Base-by-base conservation (phyloP, 2,888 invertebrate species). In the Stenchaetothrips biformis region DNA sequence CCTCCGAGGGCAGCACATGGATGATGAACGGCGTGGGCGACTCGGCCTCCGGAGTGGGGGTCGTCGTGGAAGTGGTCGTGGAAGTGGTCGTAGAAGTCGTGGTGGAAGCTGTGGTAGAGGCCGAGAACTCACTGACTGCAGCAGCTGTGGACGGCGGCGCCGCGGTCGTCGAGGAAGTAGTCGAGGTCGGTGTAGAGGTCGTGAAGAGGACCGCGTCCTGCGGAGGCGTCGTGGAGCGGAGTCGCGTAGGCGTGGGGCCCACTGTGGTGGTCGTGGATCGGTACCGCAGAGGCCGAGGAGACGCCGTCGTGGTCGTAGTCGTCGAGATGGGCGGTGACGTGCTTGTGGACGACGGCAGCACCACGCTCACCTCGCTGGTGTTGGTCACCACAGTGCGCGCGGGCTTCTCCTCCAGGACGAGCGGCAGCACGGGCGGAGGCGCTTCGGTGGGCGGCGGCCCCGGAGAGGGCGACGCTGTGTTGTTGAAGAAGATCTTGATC, bases 351-450 rank as follows among this genome's bases (percentile, higher is more conserved):
- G 21, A 25, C 21, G 67, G 67, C 21, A 74, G 67, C 67, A 74
- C 67, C 25, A 74, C 67, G 67, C 67, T 74, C 25, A 74, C 67
- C 8, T 74, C 67, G 8, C 67, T 74, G 21, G 67, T 74, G 67
- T 74, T 74, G 9, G 21, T 21, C 21, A 74, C 67, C 21, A 74
- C 67, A 16, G 59, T 59, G 18, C 59, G 59, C 67, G 21, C 67
- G 67, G 11, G 25, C 67, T 59, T 16, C 18, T 18, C 59, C 13
- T 16, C 59, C 18, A 18, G 18, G 9, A 25, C 21, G 8, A 74
- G 67, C 25, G 67, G 11, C 9, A 74, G 25, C 21, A 11, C 67
- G 1, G 25, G 67, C 2, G 59, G 21, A 9, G 67, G 25, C 67
- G 25, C 67, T 25, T 74, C 67, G 8, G 67, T 25, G 8, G 25